Evolutionary conservation across 2,797 vertebrate genomes (phyloP).

Genomic region (Avahi laniger): DNA sequence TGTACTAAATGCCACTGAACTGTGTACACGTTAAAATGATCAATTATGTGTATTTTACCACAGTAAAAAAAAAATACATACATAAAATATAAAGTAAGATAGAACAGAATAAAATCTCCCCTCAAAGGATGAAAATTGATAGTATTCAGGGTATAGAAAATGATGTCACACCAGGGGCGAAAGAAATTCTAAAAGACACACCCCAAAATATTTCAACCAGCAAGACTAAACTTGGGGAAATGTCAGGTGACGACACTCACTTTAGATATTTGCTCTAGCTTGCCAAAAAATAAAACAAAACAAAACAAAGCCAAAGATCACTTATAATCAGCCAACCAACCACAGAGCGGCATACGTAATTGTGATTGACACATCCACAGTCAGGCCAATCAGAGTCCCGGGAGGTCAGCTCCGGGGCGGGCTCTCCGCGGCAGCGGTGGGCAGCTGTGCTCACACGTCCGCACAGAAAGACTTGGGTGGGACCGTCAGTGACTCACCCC

Average conservation of each 20-base stretch:
- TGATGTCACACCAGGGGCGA: background rate
- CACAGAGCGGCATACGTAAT: background rate
- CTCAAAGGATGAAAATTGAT: background rate
- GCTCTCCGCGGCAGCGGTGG: background rate
- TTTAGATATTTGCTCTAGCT: background rate
- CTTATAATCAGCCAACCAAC: background rate
- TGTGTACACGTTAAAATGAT: background rate
- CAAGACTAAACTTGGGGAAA: background rate
- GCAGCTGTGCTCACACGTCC: too few relatives aligned
- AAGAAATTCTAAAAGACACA: background rate
- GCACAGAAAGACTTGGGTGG: background rate
- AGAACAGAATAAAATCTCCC: background rate
- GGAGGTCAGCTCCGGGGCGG: accelerated
- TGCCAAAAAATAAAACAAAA: background rate
- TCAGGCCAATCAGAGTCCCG: background rate
- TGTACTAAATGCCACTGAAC: background rate
- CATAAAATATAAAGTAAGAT: background rate
- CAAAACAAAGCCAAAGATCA: background rate
- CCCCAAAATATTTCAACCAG: background rate
- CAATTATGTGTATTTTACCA: background rate
- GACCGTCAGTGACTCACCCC: accelerated
- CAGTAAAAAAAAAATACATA: background rate
- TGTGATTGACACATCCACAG: background rate
- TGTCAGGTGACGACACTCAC: background rate
- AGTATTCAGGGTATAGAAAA: background rate